phyloP scores from a whole-genome alignment of 2,113 vertebrate genomes.

The Anarhynchus alexandrinus region DNA sequence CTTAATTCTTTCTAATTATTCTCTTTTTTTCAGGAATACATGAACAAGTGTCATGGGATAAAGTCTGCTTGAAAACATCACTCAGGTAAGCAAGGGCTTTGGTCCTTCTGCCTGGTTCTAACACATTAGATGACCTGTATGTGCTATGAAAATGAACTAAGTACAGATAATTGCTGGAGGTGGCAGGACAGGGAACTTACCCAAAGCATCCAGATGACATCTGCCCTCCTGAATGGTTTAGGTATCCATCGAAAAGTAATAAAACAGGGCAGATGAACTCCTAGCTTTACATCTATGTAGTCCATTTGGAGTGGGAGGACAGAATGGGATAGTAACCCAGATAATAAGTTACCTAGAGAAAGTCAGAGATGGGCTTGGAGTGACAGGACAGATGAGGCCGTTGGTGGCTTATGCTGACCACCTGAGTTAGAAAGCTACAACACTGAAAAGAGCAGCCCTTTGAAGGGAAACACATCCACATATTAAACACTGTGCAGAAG shows the following conservation, averaged over 20 bases:
- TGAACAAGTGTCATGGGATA: background rate
- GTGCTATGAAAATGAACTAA: background rate
- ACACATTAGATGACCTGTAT: background rate
- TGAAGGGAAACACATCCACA: no score
- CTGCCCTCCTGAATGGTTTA: background rate
- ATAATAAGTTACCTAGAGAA: background rate
- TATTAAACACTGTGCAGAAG: background rate
- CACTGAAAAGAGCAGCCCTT: background rate
- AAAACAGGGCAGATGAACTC: background rate
- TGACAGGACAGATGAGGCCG: accelerated
- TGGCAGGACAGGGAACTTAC: background rate
- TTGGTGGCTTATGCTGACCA: background rate
- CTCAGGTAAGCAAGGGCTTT: background rate
- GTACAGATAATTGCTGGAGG: background rate
- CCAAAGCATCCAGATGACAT: background rate
- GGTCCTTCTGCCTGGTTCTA: background rate
- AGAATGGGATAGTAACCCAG: background rate
- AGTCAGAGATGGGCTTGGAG: background rate
- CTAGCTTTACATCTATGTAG: background rate
- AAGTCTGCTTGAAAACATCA: background rate
- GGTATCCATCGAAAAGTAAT: background rate
- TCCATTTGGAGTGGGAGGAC: background rate
- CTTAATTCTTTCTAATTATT: background rate
- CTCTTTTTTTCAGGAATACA: background rate
- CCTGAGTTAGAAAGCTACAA: background rate